A percentile compares a stretch with the other conserved stretches of the same genome.
Conservation (phyloP, 2,113 vertebrate species). For the Bos indicus region DNA sequence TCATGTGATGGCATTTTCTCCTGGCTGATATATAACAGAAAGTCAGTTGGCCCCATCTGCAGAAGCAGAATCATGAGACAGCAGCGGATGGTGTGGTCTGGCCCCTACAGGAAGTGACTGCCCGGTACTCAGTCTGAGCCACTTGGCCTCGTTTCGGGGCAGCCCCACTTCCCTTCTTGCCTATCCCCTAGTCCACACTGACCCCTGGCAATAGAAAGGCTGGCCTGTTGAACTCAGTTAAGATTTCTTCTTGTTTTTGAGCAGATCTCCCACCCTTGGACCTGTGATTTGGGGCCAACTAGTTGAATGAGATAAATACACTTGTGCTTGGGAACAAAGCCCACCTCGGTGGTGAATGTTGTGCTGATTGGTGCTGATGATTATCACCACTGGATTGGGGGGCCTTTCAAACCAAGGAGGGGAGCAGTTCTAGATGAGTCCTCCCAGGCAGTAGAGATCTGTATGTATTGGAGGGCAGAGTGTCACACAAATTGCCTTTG, state of each 20-base stretch:
- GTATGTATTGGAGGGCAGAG: background rate
- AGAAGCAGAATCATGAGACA: background rate
- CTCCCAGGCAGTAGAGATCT: background rate
- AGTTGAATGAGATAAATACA: background rate
- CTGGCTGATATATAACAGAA: background rate
- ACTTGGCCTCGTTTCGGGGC: background rate
- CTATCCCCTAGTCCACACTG: accelerated
- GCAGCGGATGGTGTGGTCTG: accelerated
- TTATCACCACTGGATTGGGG: accelerated
- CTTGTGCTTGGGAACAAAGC: background rate
- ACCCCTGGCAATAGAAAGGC: background rate
- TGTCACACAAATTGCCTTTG: background rate
- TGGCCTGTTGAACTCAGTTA: too few relatives aligned
- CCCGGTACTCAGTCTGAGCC: background rate
- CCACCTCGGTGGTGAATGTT: accelerated
- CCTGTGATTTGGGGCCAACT: background rate
- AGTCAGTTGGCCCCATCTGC: background rate
- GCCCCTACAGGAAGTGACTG: background rate
- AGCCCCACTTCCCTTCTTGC: background rate
- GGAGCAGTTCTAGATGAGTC: background rate
- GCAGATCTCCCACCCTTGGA: background rate
- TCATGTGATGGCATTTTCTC: background rate
- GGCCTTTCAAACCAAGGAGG: background rate
- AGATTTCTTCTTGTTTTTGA: background rate
- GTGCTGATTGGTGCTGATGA: background rate